Base-by-base conservation (phyloP, 2,113 vertebrate genomes). In the Pseudois nayaur region DNA sequence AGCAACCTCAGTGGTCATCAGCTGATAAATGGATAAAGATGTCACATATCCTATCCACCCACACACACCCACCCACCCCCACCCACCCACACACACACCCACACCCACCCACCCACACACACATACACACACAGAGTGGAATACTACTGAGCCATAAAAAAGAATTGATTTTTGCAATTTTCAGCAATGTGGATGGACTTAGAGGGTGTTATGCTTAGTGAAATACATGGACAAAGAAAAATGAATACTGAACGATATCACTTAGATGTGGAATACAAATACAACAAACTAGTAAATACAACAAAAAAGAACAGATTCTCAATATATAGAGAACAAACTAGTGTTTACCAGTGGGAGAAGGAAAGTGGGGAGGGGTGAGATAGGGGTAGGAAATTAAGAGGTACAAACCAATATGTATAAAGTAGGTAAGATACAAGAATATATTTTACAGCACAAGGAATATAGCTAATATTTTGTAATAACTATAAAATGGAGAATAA, bases 61-160 rank as follows among this genome's bases (percentile, higher is more conserved):
- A 15, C 5, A 1, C 60, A 6, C 62, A 15, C 5, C 0, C 60
- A 14, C 29, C 3, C 7, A 7, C 59, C 19, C 64, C 40, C 9
- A 12, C 19, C 23, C 21, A 23, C 19, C 21, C 9, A 12, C 19
- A 9, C 45, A 48, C 48, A 50, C 12, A 13, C 40, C 40, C 64
- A 71, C 9, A 12, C 19, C 23, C 21, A 23, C 19, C 21, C 10
- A 10, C 45, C 3, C 36, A 40, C 40, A 50, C 48, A 50, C 10
- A 11, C 48, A 50, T 3, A 74, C 71, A 74, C 40, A 76, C 71
- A 76, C 71, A 76, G 0, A 76, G 25, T 76, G 15, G 40, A 43
- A 76, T 29, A 29, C 13, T 45, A 29, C 74, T 45, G 40, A 15
- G 74, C 74, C 74, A 45, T 45, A 29, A 78, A 78, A 78, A 45